Evolutionary conservation across 2,888 invertebrate genomes (phyloP).

Genomic region (Hirtodrosophila alboralis): DNA sequence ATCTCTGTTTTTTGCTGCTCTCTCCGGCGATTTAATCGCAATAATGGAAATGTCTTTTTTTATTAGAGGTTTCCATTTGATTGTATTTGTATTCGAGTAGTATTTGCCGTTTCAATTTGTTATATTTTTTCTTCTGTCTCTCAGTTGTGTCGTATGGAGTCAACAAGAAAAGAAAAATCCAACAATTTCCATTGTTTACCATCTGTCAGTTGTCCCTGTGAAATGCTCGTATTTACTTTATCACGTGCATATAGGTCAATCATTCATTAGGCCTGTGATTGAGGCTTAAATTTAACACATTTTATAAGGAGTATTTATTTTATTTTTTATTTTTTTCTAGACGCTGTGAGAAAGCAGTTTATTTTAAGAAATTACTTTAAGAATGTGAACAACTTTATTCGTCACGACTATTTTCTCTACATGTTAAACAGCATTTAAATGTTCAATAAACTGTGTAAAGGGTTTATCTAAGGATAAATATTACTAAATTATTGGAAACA

Average conservation of each 20-base stretch:
- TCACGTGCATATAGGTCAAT: slow-evolving; percentile 5
- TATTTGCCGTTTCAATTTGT: slow-evolving; percentile 73
- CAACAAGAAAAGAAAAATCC: slow-evolving; percentile 20
- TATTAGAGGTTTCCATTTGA: slow-evolving; percentile 73
- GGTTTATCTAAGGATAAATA: too few relatives aligned
- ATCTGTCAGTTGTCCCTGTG: slow-evolving; percentile 14
- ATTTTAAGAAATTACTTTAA: too few relatives aligned
- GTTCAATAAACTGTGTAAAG: too few relatives aligned
- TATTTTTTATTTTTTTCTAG: too few relatives aligned
- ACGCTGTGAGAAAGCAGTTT: too few relatives aligned
- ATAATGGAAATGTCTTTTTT: slow-evolving; percentile 79
- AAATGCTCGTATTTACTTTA: slow-evolving; percentile 5
- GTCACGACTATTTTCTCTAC: too few relatives aligned
- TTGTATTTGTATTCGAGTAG: slow-evolving; percentile 47
- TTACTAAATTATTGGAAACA: too few relatives aligned
- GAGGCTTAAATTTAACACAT: too few relatives aligned
- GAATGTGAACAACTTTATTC: too few relatives aligned
- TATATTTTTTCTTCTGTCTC: slow-evolving; percentile 58
- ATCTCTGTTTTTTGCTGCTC: slow-evolving; percentile 13
- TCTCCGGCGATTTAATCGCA: slow-evolving; percentile 74
- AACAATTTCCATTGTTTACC: slow-evolving; percentile 38
- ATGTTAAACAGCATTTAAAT: too few relatives aligned
- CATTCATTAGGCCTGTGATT: not conserved
- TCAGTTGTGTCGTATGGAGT: slow-evolving; percentile 5
- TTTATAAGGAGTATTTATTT: too few relatives aligned